phyloP scores from a whole-genome alignment of 2,113 vertebrate species.

The Eretmochelys imbricata region DNA sequence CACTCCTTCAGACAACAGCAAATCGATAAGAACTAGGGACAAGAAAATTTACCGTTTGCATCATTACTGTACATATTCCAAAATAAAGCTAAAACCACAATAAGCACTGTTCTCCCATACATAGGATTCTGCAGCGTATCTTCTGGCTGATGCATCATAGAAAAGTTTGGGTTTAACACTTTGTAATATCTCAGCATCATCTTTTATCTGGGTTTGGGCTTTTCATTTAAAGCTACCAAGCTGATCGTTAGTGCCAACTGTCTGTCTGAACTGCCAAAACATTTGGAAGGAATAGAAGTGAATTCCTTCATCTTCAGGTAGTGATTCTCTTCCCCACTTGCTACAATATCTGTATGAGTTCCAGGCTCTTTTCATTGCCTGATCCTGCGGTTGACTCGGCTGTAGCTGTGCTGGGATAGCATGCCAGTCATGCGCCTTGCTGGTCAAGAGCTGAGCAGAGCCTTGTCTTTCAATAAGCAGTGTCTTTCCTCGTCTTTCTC shows the following conservation, averaged over 20 bases:
- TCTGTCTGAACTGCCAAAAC: neutral
- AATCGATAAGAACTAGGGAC: neutral
- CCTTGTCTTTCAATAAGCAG: neutral
- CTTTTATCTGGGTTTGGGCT: neutral
- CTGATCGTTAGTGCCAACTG: neutral
- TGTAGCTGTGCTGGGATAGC: neutral
- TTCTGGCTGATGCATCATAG: neutral
- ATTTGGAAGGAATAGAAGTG: neutral
- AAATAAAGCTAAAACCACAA: neutral
- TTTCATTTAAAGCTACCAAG: neutral
- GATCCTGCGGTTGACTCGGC: neutral
- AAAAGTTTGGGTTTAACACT: neutral
- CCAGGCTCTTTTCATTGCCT: neutral
- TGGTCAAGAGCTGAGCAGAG: neutral
- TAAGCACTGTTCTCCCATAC: fast-evolving
- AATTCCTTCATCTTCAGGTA: neutral
- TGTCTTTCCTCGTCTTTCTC: neutral
- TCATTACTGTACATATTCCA: neutral
- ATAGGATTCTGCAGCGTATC: neutral
- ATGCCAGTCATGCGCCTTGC: neutral
- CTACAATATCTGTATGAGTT: neutral
- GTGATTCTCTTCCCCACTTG: neutral
- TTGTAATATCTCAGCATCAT: neutral
- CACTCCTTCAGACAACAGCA: neutral
- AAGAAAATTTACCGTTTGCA: neutral